Conservation (phyloP, 2,888 invertebrate species). For the Hipparchia sbordonii region DNA sequence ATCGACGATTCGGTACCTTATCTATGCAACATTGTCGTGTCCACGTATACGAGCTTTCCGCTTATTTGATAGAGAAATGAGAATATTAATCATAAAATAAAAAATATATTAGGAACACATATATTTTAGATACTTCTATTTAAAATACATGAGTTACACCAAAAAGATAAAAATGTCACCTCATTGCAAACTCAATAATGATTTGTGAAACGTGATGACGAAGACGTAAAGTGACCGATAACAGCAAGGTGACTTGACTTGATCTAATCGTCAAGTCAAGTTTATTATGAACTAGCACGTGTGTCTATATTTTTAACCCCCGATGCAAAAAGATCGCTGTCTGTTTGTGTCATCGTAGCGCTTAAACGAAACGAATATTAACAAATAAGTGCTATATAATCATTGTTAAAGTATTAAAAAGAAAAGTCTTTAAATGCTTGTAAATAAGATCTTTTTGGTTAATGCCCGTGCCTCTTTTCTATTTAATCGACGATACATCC, state of each 20-base stretch:
- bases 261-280: conserved; percentile 4
- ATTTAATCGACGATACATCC: no score
- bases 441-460: no score
- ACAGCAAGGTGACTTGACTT: conserved; percentile 14
- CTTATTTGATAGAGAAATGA: no score
- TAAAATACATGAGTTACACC: no score
- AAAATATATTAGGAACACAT: no score
- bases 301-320: neutral
- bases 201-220: conserved; percentile 5
- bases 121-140: no score
- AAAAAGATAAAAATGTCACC: neutral
- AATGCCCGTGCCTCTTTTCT: no score
- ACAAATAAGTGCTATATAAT: no score
- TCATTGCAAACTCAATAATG: neutral
- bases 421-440: neutral
- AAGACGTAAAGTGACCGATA: conserved; percentile 8
- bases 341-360: neutral
- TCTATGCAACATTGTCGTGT: no score
- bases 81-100: no score
- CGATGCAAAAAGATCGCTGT: neutral
- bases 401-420: neutral
- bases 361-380: neutral
- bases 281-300: conserved; percentile 5
- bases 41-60: no score
- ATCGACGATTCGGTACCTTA: no score